A percentile compares a stretch with the other conserved stretches of the same genome.
Evolutionary conservation across 2,888 invertebrate genomes (phyloP).

Genomic region (Ditula angustiorana): DNA sequence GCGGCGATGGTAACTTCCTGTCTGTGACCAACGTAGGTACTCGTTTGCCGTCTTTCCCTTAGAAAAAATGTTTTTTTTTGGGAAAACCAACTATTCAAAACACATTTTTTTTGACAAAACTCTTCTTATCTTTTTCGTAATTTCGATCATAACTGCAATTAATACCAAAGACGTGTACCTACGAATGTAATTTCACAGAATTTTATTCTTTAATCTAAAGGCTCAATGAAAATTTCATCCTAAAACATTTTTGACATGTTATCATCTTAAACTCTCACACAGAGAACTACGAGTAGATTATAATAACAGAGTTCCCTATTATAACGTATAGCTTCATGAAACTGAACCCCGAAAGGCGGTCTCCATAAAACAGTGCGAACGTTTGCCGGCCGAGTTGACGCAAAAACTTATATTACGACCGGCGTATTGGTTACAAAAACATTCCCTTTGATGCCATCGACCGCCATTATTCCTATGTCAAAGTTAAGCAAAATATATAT

Average conservation of each 20-base stretch:
- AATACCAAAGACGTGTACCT: no score
- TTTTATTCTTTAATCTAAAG: no score
- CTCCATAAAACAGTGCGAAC: background rate
- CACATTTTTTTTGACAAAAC: no score
- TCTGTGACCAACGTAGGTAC: no score
- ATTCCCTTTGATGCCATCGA: background rate
- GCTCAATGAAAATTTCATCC: no score
- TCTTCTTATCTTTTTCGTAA: no score
- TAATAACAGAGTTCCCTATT: background rate
- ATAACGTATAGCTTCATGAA: background rate
- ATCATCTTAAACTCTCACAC: background rate
- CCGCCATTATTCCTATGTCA: background rate
- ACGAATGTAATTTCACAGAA: no score
- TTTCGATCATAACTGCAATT: no score
- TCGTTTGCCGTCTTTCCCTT: no score
- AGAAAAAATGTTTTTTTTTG: no score
- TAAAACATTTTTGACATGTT: background rate
- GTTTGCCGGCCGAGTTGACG: background rate
- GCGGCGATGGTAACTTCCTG: no score
- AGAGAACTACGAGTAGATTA: background rate
- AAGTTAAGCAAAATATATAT: slow-evolving; percentile 1
- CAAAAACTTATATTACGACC: slow-evolving; percentile 28
- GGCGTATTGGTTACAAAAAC: slow-evolving; percentile 20
- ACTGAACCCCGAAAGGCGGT: background rate
- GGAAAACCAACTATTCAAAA: no score